phyloP scores from a whole-genome alignment of 2,113 vertebrate genomes.

The Varanus komodoensis region DNA sequence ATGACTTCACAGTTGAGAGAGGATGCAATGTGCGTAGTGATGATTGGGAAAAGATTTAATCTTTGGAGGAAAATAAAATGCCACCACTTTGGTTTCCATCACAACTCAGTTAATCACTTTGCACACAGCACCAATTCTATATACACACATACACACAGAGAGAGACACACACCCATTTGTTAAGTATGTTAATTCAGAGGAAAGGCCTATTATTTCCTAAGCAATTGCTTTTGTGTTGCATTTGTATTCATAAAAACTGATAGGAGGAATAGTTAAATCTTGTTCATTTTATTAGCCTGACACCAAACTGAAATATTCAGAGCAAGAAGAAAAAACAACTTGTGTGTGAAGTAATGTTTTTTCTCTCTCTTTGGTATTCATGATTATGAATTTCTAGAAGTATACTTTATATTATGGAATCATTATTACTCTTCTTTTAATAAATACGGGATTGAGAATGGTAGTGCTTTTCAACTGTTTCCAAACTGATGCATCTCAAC shows the following conservation, averaged over 20 bases:
- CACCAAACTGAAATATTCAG: background rate
- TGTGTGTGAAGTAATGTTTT: background rate
- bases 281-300: slow-evolving; percentile 35
- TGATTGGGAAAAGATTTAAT: slow-evolving; percentile 47
- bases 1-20: slow-evolving; percentile 56
- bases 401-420: background rate
- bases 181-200: slow-evolving; percentile 55
- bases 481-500: background rate
- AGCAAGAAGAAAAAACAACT: background rate
- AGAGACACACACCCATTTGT: slow-evolving; percentile 11
- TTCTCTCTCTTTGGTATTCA: background rate
- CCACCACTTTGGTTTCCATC: slow-evolving; percentile 44
- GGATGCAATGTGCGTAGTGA: slow-evolving; percentile 39
- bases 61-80: slow-evolving; percentile 58
- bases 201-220: slow-evolving; percentile 54
- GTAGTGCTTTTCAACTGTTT: background rate
- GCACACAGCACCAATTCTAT: background rate
- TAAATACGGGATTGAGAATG: background rate
- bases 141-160: background rate
- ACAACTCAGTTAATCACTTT: slow-evolving; percentile 20
- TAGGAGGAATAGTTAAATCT: slow-evolving; percentile 24
- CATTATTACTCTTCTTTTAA: background rate
- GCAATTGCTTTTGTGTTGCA: slow-evolving; percentile 33
- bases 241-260: slow-evolving; percentile 48
- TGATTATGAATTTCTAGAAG: background rate